phyloP scores from a whole-genome alignment of 1,140 invertebrate genomes.

The Ooceraea biroi region DNA sequence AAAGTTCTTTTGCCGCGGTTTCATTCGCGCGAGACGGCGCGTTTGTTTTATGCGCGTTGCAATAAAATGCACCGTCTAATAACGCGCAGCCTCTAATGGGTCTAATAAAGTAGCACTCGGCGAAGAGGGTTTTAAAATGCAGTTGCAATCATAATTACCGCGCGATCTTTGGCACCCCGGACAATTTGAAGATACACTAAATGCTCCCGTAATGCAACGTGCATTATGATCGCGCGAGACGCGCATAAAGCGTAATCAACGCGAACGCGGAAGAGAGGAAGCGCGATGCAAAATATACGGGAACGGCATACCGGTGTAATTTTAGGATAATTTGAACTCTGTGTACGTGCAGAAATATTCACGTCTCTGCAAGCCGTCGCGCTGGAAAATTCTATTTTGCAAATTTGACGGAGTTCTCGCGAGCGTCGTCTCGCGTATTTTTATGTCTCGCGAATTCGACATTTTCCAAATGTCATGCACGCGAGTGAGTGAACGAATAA shows the following conservation, averaged over 20 bases:
- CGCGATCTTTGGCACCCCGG: constrained; percentile 26
- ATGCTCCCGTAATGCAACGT: constrained; percentile 50
- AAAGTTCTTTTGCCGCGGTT: constrained; percentile 18
- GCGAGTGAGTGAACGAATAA: too few species aligned
- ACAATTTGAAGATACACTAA: constrained; percentile 48
- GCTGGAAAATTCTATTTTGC: constrained; percentile 58
- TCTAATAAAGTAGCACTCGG: constrained; percentile 31
- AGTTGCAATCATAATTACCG: constrained; percentile 50
- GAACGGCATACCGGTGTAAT: constrained; percentile 47
- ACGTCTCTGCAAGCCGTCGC: constrained; percentile 37
- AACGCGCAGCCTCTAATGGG: constrained; percentile 41
- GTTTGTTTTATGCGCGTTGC: constrained; percentile 1
- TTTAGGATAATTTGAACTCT: constrained; percentile 59
- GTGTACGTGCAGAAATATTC: constrained; percentile 54
- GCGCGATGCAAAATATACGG: constrained; percentile 29
- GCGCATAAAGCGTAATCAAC: constrained; percentile 59
- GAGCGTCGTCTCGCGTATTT: constrained; percentile 27
- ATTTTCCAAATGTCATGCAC: constrained; percentile 33
- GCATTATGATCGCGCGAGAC: constrained; percentile 51
- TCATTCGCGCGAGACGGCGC: constrained; percentile 6
- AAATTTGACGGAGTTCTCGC: constrained; percentile 35
- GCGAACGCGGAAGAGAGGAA: constrained; percentile 23
- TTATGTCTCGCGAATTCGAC: constrained; percentile 52
- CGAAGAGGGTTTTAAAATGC: constrained; percentile 34
- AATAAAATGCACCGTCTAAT: constrained; percentile 31